Evolutionary conservation across 2,797 vertebrate genomes (phyloP).

Genomic region (Remorina albescens): DNA sequence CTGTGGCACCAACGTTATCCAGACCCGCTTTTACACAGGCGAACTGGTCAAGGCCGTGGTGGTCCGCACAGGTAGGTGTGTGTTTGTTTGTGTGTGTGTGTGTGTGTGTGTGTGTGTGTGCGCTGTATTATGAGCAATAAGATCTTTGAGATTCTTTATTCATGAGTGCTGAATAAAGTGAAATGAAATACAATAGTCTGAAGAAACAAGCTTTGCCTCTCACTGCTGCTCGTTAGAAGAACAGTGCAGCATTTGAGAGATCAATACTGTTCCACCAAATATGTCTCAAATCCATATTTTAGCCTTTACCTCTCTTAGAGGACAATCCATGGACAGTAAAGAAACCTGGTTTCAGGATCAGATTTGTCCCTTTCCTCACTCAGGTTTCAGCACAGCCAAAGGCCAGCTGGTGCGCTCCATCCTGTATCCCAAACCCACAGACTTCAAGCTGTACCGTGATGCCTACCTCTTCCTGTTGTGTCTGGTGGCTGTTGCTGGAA

Average conservation of each 20-base stretch:
- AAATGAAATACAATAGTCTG: neutral
- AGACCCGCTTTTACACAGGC: constrained; percentile 98
- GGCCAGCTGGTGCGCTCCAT: constrained; percentile 97
- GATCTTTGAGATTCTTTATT: neutral
- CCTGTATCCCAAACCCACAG: constrained; percentile 97
- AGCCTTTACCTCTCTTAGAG: neutral
- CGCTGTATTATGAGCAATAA: too few relatives aligned
- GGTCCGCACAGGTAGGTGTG: constrained; percentile 89
- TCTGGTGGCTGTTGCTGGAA: constrained; percentile 93
- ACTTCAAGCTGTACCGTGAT: constrained; percentile 98
- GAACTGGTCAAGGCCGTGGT: constrained; percentile 96
- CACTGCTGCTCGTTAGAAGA: neutral
- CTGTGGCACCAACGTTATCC: constrained; percentile 96
- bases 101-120: neutral
- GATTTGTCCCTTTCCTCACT: neutral
- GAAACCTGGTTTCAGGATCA: neutral
- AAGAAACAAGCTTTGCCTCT: neutral
- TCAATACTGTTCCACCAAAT: neutral
- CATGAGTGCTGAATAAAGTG: neutral
- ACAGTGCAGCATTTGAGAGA: neutral
- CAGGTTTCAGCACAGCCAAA: constrained; percentile 97
- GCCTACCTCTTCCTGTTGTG: constrained; percentile 96
- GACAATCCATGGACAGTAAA: neutral
- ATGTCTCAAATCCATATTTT: neutral
- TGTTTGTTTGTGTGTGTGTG: constrained; percentile 2